These are phyloP conservation scores for Dicyrtomina minuta DNA, from an alignment of 2,888 invertebrate genomes.

Conservation along the genomic window DNA sequence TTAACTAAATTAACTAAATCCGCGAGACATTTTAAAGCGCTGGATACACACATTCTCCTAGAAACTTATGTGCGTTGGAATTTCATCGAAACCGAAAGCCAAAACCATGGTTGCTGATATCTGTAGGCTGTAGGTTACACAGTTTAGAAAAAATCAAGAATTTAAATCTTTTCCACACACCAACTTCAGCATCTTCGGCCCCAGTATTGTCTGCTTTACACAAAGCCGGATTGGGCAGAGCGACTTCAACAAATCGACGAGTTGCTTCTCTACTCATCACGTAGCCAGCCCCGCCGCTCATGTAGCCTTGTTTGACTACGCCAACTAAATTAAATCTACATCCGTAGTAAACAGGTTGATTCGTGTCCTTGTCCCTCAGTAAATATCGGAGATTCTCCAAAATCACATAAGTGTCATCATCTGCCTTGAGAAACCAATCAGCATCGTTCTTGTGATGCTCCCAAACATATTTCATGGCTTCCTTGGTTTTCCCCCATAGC, in stretches of 20 bases:
- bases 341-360: conserved; percentile 83
- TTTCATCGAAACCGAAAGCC: too few relatives aligned
- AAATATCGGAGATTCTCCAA: conserved; percentile 94
- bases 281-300: conserved; percentile 95
- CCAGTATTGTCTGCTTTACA: conserved; percentile 72
- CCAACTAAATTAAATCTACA: conserved; percentile 76
- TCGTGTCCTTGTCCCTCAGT: conserved; percentile 72
- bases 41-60: too few relatives aligned
- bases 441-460: conserved; percentile 79
- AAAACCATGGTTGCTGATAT: too few relatives aligned
- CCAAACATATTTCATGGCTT: conserved; percentile 85
- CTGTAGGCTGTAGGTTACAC: too few relatives aligned
- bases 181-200: conserved; percentile 91
- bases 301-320: conserved; percentile 73
- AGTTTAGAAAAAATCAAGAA: too few relatives aligned
- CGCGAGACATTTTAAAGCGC: too few relatives aligned
- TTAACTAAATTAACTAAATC: too few relatives aligned
- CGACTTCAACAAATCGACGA: conserved; percentile 73
- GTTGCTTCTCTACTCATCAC: conserved; percentile 86
- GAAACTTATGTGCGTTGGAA: too few relatives aligned
- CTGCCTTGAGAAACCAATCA: conserved; percentile 98
- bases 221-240: too few relatives aligned
- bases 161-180: conserved; percentile 57
- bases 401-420: conserved; percentile 76
- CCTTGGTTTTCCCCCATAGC: conserved; percentile 96